These are phyloP conservation scores for Caranx melampygus DNA, from an alignment of 2,113 vertebrate genomes.

Conservation along the genomic window DNA sequence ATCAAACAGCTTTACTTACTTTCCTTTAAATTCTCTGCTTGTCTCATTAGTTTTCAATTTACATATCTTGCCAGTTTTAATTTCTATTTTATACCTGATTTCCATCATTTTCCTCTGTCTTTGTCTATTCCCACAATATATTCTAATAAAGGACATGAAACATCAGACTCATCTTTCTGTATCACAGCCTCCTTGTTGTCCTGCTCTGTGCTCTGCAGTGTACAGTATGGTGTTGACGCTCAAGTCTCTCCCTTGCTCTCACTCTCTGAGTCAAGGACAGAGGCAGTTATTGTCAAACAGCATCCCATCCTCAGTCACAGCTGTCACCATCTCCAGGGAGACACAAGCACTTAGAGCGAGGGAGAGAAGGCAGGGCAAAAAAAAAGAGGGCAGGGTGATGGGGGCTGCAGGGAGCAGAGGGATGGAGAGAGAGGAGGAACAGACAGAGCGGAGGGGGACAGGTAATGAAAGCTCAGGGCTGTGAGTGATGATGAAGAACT, in stretches of 20 bases:
- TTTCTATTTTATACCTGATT: no score
- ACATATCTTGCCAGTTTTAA: neutral
- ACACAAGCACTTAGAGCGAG: constrained; percentile 33
- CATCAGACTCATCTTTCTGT: neutral
- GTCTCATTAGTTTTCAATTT: neutral
- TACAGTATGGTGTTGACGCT: neutral
- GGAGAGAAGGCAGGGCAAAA: neutral
- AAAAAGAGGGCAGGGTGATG: neutral
- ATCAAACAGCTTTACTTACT: neutral
- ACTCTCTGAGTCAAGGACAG: constrained; percentile 22
- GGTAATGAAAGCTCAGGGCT: neutral
- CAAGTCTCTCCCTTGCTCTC: neutral
- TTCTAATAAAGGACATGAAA: neutral
- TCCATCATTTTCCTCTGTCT: no score
- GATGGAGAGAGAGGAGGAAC: neutral
- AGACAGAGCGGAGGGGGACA: neutral
- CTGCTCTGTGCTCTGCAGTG: neutral
- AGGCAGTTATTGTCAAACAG: constrained; percentile 44
- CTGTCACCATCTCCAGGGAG: constrained; percentile 39
- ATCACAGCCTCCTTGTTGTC: neutral
- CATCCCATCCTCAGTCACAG: constrained; percentile 41
- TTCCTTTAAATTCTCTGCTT: neutral
- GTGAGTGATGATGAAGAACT: neutral
- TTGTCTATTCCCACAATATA: neutral
- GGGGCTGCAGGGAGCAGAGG: neutral